Evolutionary conservation across 2,797 vertebrate genomes (phyloP), one percentile per base, ranked within the genome.

Genomic region (Emydoidea blandingii): DNA sequence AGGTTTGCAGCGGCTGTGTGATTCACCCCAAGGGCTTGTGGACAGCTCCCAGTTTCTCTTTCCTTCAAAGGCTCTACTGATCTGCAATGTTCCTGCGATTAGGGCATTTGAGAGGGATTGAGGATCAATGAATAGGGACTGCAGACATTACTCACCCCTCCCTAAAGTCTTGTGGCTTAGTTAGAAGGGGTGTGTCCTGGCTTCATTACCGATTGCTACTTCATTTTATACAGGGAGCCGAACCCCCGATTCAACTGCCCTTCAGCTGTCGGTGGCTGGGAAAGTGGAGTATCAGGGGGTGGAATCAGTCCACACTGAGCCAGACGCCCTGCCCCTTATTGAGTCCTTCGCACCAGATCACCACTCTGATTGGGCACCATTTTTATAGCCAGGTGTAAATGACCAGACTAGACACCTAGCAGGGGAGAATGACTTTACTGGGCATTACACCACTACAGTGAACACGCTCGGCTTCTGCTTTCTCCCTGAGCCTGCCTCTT

Each of bases 221-320:
- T 29, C 12, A 12, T 47, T 76, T 76, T 49, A 76, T 47, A 8
- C 7, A 29, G 74, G 41, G 14, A 47, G n/a, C 65, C 18, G 5
- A 18, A 68, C 8, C 10, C n/a, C 65, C n/a, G 1, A 65, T 16
- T 16, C 62, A 65, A n/a, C 34, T 1, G 1, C 18, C 8, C 62
- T 68, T 34, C 34, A 19, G 62, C 59, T 65, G 31, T 19, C 3
- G 31, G 34, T 29, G 34, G 15, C 34, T 62, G 29, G 59, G 59
- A 62, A 10, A 68, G 62, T 21, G 34, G 62, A n/a, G 34, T 68
- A 16, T 62, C 59, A 34, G 29, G 8, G 19, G 18, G n/a, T 9
- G 16, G 65, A 68, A 68, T 21, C n/a, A 68, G n/a, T 37, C 19
- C n/a, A 12, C 19, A 4, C n/a, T n/a, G n/a, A 68, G 19, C 19